Conservation (phyloP, 2,797 vertebrate species). For the Passerculus sandwichensis region DNA sequence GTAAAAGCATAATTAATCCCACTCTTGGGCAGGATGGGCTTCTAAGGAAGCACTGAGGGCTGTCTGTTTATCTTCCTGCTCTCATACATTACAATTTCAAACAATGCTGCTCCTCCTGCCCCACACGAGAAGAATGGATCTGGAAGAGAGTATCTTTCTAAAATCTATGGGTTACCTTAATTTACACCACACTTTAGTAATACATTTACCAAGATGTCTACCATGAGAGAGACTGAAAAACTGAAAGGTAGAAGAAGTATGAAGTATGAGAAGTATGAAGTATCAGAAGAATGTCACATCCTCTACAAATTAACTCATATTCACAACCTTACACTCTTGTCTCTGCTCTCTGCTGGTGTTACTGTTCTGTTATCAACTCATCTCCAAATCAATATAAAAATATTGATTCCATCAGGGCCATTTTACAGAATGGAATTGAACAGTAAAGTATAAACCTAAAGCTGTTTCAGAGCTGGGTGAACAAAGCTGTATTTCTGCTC, state of each 20-base stretch:
- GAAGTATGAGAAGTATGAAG: too few relatives aligned
- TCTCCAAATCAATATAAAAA: not conserved
- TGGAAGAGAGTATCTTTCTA: not conserved
- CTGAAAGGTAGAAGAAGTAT: not conserved
- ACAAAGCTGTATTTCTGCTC: not conserved
- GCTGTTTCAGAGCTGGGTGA: not conserved
- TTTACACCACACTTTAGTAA: not conserved
- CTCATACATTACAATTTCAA: not conserved
- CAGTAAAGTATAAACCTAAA: not conserved
- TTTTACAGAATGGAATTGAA: rapidly evolving
- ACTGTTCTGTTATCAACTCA: not conserved
- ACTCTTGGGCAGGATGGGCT: not conserved
- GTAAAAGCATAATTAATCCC: not conserved
- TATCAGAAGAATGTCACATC: not conserved
- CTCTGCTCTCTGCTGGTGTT: not conserved
- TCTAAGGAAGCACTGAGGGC: not conserved
- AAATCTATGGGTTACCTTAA: not conserved
- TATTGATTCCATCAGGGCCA: not conserved
- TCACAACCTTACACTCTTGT: not conserved
- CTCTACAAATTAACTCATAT: not conserved
- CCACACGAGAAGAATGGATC: rapidly evolving
- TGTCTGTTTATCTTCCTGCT: not conserved
- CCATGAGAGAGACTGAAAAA: not conserved
- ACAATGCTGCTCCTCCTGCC: not conserved
- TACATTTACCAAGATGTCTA: not conserved